Evolutionary conservation across 2,888 invertebrate genomes (phyloP).

Genomic region (Drosophila paranaensis): DNA sequence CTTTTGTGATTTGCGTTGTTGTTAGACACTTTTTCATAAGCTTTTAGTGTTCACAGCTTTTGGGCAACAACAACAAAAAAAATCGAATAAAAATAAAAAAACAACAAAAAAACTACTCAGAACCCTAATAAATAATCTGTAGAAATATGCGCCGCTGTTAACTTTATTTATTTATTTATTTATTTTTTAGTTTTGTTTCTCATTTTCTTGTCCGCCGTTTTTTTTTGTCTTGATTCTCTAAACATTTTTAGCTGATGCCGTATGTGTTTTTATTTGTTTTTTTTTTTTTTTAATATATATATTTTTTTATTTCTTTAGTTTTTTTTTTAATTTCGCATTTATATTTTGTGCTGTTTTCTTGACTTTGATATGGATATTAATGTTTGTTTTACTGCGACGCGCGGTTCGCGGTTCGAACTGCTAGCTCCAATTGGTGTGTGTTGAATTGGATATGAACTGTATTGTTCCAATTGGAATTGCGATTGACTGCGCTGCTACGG

Average conservation of each 20-base stretch:
- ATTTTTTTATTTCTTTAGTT: background rate
- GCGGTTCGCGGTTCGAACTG: slow-evolving; percentile 27
- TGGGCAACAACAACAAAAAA: slow-evolving; percentile 28
- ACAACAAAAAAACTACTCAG: slow-evolving; percentile 29
- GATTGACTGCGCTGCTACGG: slow-evolving; percentile 39
- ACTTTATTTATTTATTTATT: slow-evolving; percentile 38
- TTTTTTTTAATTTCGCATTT: slow-evolving; percentile 17
- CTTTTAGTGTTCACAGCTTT: slow-evolving; percentile 50
- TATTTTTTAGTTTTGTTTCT: slow-evolving; percentile 28
- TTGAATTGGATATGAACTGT: slow-evolving; percentile 30
- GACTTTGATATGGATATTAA: slow-evolving; percentile 34
- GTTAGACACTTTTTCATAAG: slow-evolving; percentile 46
- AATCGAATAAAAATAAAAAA: slow-evolving; percentile 13
- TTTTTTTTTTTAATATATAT: background rate
- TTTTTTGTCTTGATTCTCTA: background rate
- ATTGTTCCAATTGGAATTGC: slow-evolving; percentile 47
- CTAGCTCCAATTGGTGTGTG: slow-evolving; percentile 21
- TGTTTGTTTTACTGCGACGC: slow-evolving; percentile 22
- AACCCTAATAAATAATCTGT: slow-evolving; percentile 59
- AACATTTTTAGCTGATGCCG: slow-evolving; percentile 4
- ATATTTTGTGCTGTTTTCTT: slow-evolving; percentile 20
- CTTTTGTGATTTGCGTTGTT: slow-evolving; percentile 29
- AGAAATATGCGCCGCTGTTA: slow-evolving; percentile 49
- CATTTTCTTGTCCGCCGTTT: background rate
- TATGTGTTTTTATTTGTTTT: slow-evolving; percentile 5